Evolutionary conservation across 2,888 invertebrate species (phyloP), one percentile per base, ranked within the genome.

Genomic region (Zygothrica quintamaculata): DNA sequence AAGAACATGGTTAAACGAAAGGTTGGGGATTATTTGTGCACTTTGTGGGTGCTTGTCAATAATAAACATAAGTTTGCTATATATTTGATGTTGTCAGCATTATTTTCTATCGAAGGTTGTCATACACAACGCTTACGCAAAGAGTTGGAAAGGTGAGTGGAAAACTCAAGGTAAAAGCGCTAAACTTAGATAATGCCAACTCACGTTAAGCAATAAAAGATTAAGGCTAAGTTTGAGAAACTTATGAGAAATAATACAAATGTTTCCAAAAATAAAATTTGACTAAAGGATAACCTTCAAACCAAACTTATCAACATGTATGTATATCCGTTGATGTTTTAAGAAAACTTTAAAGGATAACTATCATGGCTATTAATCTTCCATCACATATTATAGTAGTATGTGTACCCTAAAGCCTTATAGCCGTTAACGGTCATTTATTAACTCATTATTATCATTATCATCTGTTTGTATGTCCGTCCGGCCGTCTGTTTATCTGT

Each of bases 1-100:
- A 13, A 25, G 5, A 12, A 15, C 11, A 48, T 12, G 25, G 9
- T 25, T 46, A 39, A 50, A 39, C 43, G n/a, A 22, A 22, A 22
- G 18, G 18, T 22, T n/a, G n/a, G 13, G 33, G 42, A 56, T 59
- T 44, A 50, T 43, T 64, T 65, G 70, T 48, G 65, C 48, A 52
- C 51, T 68, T 59, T 51, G 36, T 48, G 31, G 39, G 50, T 50
- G 55, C 18, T 64, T 81, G 82, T 82, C 84, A 84, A 82, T 81
- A 81, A 79, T 79, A 79, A 84, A 81, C 84, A 82, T 79, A 81
- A 84, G 81, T 81, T 84, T 66, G 65, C 70, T 60, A 78, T 74
- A 78, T 74, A 72, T 73, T 66, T 72, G 65, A 65, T 69, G 79
- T 79, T 84, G 84, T 80, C 80, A 77, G 73, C 77, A 56, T 42